Conservation (phyloP, 2,888 invertebrate species). For the Capitulum mitella region DNA sequence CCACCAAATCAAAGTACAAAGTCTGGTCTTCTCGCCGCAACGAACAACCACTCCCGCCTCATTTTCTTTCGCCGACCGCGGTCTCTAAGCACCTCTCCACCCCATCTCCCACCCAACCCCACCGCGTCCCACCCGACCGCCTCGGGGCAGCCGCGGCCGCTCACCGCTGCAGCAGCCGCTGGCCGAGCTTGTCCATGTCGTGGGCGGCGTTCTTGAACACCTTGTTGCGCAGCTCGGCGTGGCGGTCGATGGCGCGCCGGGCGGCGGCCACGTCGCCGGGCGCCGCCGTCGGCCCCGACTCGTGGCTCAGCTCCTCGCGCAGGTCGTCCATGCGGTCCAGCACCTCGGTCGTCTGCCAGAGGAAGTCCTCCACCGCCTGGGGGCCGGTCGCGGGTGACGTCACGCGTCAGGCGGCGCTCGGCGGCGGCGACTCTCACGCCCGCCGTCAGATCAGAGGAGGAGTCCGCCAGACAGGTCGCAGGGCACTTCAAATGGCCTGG, state of each 20-base stretch:
- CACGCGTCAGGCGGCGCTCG: too few species aligned
- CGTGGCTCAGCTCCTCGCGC: slow-evolving; percentile 75
- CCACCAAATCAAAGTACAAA: too few species aligned
- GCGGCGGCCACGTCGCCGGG: slow-evolving; percentile 91
- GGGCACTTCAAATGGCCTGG: too few species aligned
- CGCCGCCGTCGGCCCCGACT: slow-evolving; percentile 90
- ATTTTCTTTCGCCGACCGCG: too few species aligned
- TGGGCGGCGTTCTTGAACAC: slow-evolving; percentile 90
- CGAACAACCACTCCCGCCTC: too few species aligned
- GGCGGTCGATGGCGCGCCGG: slow-evolving; percentile 82
- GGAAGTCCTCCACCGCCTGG: slow-evolving; percentile 83
- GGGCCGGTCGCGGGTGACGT: too few species aligned
- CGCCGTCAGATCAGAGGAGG: too few species aligned
- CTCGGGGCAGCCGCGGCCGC: neutral
- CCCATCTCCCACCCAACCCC: too few species aligned
- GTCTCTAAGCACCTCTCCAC: too few species aligned
- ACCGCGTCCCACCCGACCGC: neutral
- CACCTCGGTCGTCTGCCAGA: slow-evolving; percentile 91
- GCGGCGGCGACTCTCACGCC: too few species aligned
- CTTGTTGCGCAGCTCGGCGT: slow-evolving; percentile 87
- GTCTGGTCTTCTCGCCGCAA: too few species aligned
- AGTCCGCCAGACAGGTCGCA: too few species aligned
- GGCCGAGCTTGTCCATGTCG: slow-evolving; percentile 82
- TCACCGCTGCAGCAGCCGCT: slow-evolving; percentile 53
- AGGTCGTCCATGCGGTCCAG: slow-evolving; percentile 85